Evolutionary conservation across 2,113 vertebrate genomes (phyloP).

Genomic region (Lanius collurio): DNA sequence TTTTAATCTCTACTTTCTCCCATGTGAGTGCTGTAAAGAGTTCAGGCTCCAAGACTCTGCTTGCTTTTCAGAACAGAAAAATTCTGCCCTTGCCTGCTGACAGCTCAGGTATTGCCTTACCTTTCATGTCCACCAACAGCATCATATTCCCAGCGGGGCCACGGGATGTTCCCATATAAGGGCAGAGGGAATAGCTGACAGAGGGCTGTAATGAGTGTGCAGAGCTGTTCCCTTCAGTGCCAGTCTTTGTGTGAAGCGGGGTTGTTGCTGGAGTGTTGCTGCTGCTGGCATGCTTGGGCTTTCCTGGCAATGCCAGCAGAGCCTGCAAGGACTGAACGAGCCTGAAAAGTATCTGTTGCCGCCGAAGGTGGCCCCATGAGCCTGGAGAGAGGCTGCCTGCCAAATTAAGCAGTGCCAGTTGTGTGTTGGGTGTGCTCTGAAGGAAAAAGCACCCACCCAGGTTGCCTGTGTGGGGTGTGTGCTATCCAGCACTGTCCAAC

Average conservation of each 20-base stretch:
- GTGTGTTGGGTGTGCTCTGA: not conserved
- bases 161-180: constrained; percentile 42
- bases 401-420: not conserved
- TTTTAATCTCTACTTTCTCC: not conserved
- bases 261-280: not conserved
- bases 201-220: not conserved
- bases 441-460: constrained; percentile 29
- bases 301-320: not conserved
- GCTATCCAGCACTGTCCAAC: not conserved
- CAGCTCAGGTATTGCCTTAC: constrained; percentile 50
- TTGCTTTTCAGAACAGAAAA: not conserved
- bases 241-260: not conserved
- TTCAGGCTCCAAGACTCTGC: not conserved
- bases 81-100: not conserved
- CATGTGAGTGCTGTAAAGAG: not conserved
- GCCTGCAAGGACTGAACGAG: not conserved
- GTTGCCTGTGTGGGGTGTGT: not conserved
- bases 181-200: constrained; percentile 42
- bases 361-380: constrained; percentile 11
- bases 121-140: constrained; percentile 22
- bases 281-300: constrained; percentile 25
- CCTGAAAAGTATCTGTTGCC: constrained; percentile 20
- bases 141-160: not conserved
- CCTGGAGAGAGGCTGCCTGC: not conserved
- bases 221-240: not conserved